A percentile compares a stretch with the other conserved stretches of the same genome.
phyloP scores from a whole-genome alignment of 2,113 vertebrate species.

The Clarias gariepinus region DNA sequence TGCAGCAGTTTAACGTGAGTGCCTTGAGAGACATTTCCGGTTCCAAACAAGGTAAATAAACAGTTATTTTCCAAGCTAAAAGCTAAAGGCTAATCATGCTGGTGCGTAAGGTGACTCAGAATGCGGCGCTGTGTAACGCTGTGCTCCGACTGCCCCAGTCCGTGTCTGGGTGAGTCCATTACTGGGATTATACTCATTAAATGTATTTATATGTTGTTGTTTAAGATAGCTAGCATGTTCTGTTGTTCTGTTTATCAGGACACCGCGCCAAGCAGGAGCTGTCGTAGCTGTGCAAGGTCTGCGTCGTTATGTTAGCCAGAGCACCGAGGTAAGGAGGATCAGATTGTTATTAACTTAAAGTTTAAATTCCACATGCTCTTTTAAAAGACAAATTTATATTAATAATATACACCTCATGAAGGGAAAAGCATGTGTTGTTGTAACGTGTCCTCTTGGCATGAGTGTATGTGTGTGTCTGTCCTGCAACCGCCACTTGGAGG shows the following conservation, averaged over 20 bases:
- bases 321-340: constrained; percentile 65
- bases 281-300: constrained; percentile 44
- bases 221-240: neutral
- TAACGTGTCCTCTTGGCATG: neutral
- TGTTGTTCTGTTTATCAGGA: constrained; percentile 49
- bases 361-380: neutral
- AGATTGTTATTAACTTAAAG: too few species aligned
- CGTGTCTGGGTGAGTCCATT: constrained; percentile 61
- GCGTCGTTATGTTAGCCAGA: constrained; percentile 68
- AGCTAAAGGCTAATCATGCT: constrained; percentile 62
- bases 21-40: neutral
- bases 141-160: constrained; percentile 57
- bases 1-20: neutral
- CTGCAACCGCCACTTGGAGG: neutral
- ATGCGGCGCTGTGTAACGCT: constrained; percentile 60
- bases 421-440: neutral
- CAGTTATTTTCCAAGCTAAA: neutral
- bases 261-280: constrained; percentile 55
- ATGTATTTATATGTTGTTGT: neutral
- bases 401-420: neutral
- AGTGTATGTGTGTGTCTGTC: neutral
- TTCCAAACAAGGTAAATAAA: neutral
- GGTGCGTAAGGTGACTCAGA: constrained; percentile 66
- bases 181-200: neutral
- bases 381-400: neutral